Base-by-base conservation (phyloP, 2,113 vertebrate species). In the Oreotrochilus melanogaster region DNA sequence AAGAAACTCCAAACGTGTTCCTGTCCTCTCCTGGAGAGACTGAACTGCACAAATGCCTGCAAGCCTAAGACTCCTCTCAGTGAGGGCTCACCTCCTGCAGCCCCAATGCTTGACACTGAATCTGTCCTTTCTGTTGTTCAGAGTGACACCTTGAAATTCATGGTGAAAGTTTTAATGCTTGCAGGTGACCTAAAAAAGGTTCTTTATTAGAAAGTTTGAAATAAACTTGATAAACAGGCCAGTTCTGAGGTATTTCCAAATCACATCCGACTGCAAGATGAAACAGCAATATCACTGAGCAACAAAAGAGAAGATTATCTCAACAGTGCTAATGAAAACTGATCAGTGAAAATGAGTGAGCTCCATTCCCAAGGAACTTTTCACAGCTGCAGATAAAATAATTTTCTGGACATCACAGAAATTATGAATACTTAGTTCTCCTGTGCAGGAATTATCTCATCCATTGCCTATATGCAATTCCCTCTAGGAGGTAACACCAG, bases 331-430 rank as follows among this genome's bases (percentile, higher is more conserved):
- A 92, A 96, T 10, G 0, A 92, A 78, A 92, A 64, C 72, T 11
- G 3, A 95, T 28, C 64, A 83, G 88, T 71, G 82, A 30, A 93
- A 84, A 81, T 23, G 43, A 93, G 72, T 19, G 43, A 90, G 67
- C 79, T 17, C 76, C 33, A 90, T 96, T 96, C 95, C 96, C 93
- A 96, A 97, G 96, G 95, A 97, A 96, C 95, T 96, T 65, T 95
- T 72, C 79, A 27, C 56, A 90, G 90, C 92, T 95, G 93, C 93
- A 84, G 82, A 90, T 24, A 89, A 89, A 91, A 95, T 62, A 13
- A 92, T 90, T 78, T 84, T 84, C 72, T 93, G 92, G 86, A 80
- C 94, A 90, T 64, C 86, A 86, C 33, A 89, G 60, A 19, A 42
- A 67, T 0, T 19, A 67, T 15, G 60, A 70, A 22, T 25, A 23